phyloP scores from a whole-genome alignment of 2,113 vertebrate species.

The Neotoma lepida region DNA sequence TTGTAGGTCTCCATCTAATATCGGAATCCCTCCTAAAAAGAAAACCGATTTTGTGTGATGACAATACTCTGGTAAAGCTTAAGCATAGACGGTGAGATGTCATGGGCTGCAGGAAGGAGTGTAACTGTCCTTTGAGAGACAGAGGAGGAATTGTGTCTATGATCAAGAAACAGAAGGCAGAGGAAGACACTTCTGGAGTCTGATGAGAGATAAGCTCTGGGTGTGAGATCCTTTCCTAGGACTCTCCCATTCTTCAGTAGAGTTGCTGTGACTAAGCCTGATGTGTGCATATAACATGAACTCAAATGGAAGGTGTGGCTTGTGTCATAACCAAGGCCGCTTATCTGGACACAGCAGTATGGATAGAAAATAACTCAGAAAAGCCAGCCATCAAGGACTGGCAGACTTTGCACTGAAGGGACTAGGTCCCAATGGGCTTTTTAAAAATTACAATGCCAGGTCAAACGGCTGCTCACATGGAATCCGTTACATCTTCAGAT shows the following conservation, averaged over 20 bases:
- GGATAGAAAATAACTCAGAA: too few species aligned
- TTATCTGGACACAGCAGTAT: background rate
- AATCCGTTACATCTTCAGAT: background rate
- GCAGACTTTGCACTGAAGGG: background rate
- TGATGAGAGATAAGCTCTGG: background rate
- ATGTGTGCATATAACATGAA: background rate
- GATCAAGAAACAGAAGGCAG: background rate
- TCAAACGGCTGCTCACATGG: background rate
- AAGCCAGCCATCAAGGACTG: background rate
- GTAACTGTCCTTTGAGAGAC: background rate
- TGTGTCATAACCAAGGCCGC: background rate
- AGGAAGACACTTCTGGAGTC: background rate
- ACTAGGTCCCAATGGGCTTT: background rate
- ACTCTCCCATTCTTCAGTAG: background rate
- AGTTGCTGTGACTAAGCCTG: background rate
- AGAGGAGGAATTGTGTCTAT: background rate
- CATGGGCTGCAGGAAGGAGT: background rate
- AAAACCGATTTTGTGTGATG: background rate
- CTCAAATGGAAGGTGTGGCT: background rate
- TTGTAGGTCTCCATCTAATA: background rate
- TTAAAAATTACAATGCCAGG: background rate
- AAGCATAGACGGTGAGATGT: background rate
- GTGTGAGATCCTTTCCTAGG: background rate
- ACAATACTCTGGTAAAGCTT: background rate
- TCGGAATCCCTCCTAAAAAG: background rate